A percentile compares a stretch with the other conserved stretches of the same genome.
These are phyloP conservation scores for Campoletis sonorensis DNA, from an alignment of 1,140 invertebrate species.

Conservation along the genomic window DNA sequence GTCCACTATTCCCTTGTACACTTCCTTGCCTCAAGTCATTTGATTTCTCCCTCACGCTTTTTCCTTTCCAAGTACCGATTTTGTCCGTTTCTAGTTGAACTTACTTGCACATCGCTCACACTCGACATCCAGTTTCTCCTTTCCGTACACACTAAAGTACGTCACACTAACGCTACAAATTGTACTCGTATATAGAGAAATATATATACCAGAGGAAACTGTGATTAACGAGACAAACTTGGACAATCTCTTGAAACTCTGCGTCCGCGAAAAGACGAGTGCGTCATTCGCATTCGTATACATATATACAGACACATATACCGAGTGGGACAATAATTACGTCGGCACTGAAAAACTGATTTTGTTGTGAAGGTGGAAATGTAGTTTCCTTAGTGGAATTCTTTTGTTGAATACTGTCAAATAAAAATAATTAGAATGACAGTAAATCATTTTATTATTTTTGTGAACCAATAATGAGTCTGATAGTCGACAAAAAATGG, in stretches of 20 bases:
- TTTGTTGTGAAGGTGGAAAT: too few species aligned
- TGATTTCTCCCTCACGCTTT: not conserved
- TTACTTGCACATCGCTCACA: not conserved
- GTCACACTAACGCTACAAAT: slow-evolving; percentile 5
- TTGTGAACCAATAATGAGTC: too few species aligned
- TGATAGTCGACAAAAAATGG: too few species aligned
- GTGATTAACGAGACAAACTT: slow-evolving; percentile 50
- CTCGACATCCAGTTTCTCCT: slow-evolving; percentile 18
- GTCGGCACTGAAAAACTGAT: too few species aligned
- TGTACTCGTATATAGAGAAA: not conserved
- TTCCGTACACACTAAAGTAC: not conserved
- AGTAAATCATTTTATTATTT: too few species aligned
- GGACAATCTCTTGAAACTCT: slow-evolving; percentile 39
- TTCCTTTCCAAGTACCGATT: not conserved
- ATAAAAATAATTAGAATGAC: too few species aligned
- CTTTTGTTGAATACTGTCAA: too few species aligned
- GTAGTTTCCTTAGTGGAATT: too few species aligned
- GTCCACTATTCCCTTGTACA: not conserved
- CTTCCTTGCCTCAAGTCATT: too few species aligned
- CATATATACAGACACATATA: not conserved
- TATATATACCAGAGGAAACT: slow-evolving; percentile 10
- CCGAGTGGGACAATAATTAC: too few species aligned
- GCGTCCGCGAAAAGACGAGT: slow-evolving; percentile 25
- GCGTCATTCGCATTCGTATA: not conserved
- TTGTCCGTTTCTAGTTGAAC: not conserved